These are phyloP conservation scores for Stramonita haemastoma DNA, from an alignment of 2,888 invertebrate species.

Conservation along the genomic window DNA sequence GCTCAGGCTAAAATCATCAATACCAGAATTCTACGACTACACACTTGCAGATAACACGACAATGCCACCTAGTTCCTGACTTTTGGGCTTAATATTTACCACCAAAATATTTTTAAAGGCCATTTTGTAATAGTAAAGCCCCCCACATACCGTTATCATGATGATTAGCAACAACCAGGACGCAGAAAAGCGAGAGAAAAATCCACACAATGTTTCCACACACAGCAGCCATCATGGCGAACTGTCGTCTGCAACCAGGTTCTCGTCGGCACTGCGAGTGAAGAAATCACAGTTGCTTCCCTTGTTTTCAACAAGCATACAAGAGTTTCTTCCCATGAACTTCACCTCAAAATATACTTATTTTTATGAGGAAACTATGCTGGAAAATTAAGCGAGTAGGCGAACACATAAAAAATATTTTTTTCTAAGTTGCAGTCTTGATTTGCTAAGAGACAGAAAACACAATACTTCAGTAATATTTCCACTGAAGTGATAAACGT, in stretches of 20 bases:
- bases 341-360: background rate
- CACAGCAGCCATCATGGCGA: conserved; percentile 10
- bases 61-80: background rate
- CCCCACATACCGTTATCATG: background rate
- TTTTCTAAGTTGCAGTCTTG: too few species aligned
- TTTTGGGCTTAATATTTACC: background rate
- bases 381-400: too few species aligned
- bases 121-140: background rate
- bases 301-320: background rate
- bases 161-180: background rate
- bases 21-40: background rate
- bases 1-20: background rate
- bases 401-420: too few species aligned
- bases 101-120: background rate
- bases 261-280: background rate
- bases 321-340: background rate
- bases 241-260: background rate
- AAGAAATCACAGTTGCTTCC: background rate
- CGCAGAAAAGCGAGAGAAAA: background rate
- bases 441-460: too few species aligned
- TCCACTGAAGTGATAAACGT: too few species aligned
- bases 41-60: background rate
- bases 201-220: background rate
- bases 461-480: too few species aligned
- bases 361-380: background rate